Percentiles rank a stretch among this genome's conserved stretches.
Evolutionary conservation across 2,113 vertebrate species (phyloP).

Genomic region (Alouatta palliata): DNA sequence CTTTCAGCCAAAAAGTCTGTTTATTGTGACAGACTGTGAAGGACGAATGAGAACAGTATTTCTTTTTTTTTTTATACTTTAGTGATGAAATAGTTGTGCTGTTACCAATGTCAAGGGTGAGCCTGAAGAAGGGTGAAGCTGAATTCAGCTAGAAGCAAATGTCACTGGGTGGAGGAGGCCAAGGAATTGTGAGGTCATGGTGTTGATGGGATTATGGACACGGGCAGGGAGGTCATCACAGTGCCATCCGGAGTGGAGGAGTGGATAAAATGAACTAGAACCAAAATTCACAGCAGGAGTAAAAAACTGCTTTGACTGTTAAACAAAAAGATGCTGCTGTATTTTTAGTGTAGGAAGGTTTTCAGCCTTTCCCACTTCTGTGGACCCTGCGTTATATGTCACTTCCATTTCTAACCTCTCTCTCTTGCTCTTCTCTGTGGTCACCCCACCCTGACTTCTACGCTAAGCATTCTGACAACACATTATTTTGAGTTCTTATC

Average conservation of each 20-base stretch:
- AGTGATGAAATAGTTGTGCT: not conserved
- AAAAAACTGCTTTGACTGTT: not conserved
- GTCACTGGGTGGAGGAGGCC: not conserved
- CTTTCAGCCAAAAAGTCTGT: not conserved
- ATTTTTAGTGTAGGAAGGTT: not conserved
- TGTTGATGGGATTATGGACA: fast-evolving
- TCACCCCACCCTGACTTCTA: not conserved
- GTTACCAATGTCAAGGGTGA: not conserved
- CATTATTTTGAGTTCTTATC: not conserved
- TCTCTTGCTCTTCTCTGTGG: fast-evolving
- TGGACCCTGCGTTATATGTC: not conserved
- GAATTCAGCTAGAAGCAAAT: not conserved
- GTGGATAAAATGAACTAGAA: not conserved
- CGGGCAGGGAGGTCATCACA: too few relatives aligned
- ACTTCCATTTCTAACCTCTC: not conserved
- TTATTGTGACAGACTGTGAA: not conserved
- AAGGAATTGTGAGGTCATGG: not conserved
- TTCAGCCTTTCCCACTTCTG: not conserved
- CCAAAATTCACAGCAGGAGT: not conserved
- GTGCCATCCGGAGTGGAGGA: not conserved
- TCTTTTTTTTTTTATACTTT: not conserved
- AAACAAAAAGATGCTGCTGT: not conserved
- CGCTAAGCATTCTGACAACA: fast-evolving
- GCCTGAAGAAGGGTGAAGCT: not conserved
- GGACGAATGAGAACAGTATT: not conserved